These are phyloP conservation scores for Leptocoma aspasia DNA, from an alignment of 2,113 vertebrate genomes.

Conservation along the genomic window DNA sequence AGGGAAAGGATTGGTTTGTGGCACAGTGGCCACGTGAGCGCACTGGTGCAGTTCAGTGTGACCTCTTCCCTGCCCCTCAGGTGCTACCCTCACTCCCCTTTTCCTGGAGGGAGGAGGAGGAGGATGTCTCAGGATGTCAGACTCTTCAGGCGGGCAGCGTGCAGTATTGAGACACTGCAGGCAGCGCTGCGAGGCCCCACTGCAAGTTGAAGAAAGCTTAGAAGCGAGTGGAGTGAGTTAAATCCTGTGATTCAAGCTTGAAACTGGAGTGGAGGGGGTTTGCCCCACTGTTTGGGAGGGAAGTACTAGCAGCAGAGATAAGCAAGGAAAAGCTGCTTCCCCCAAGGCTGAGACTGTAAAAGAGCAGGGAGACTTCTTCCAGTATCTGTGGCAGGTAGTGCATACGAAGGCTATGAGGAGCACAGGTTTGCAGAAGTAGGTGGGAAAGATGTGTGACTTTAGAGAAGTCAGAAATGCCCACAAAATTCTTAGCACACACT, in stretches of 20 bases:
- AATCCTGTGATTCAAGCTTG: neutral
- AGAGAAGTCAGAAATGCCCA: neutral
- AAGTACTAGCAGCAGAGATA: neutral
- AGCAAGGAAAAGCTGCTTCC: neutral
- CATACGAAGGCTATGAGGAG: fast-evolving
- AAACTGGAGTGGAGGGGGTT: neutral
- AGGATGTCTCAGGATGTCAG: fast-evolving
- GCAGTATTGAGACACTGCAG: too few species aligned
- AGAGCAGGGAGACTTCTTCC: neutral
- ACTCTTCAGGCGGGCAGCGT: fast-evolving
- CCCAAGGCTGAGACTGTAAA: fast-evolving
- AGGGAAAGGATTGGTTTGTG: neutral
- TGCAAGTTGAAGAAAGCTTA: fast-evolving
- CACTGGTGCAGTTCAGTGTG: fast-evolving
- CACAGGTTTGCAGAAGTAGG: neutral
- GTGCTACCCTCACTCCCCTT: neutral
- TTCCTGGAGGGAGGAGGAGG: neutral
- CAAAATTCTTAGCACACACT: fast-evolving
- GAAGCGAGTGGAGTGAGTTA: neutral
- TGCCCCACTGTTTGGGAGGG: neutral
- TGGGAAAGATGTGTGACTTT: neutral
- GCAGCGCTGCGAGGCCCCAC: fast-evolving
- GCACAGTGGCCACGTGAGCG: fast-evolving
- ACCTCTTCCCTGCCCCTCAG: too few species aligned
- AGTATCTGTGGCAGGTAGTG: neutral